Base-by-base conservation (phyloP, 2,113 vertebrate genomes). In the Chlorodrepanis virens region DNA sequence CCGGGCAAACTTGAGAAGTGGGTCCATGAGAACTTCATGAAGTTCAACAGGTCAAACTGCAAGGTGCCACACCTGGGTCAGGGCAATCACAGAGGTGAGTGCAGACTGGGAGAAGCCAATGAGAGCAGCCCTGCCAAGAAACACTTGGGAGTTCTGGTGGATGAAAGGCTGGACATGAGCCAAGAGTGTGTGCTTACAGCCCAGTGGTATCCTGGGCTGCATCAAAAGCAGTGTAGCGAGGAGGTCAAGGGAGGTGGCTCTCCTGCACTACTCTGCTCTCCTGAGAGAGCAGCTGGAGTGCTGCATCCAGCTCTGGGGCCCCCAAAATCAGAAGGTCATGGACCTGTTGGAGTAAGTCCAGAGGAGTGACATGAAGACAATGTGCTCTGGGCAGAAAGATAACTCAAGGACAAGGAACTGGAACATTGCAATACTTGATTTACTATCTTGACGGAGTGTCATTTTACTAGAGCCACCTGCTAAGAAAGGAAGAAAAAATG, bases 391-490 rank as follows among this genome's bases (percentile, higher is more conserved):
- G 64, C 40, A 57, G 59, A 72, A 50, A 23, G n/a, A 61, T 89
- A 60, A 75, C 68, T 84, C 70, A 70, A 74, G 56, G 54, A 42
- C 77, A 83, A 64, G n/a, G 81, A 95, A 31, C 28, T 75, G 81
- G 40, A 86, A 74, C 82, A 27, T 42, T 70, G 65, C 1, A 2
- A 35, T 60, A 29, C 65, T 59, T n/a, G 17, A 90, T 96, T 94
- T 90, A 67, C 14, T 15, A 14, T 67, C 50, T 61, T 96, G 61
- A 79, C 78, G 63, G 88, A 95, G 54, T 85, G 39, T 91, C 74
- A 54, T 77, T 97, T 93, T 87, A 79, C 40, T 57, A 56, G 89
- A 95, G 89, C 83, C 87, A 75, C 74, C 89, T 94, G 83, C 86
- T 95, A 74, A 37, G 37, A 57, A 91, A 72, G 57, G 56, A 45